phyloP scores from a whole-genome alignment of 2,888 invertebrate species.

The Calameuta filiformis region DNA sequence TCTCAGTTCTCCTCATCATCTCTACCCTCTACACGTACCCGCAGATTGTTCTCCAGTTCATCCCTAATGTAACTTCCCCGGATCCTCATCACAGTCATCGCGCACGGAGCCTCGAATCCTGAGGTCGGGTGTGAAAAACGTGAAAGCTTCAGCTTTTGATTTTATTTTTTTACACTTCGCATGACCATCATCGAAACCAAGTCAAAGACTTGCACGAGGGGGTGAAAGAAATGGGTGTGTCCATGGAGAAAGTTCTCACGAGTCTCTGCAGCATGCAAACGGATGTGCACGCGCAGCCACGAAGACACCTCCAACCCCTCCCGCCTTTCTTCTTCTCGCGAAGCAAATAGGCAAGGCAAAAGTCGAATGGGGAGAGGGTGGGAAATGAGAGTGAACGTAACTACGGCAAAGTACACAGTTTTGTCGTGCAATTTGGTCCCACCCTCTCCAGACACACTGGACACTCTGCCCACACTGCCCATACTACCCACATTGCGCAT shows the following conservation, averaged over 20 bases:
- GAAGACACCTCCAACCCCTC: background rate
- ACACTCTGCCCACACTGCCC: background rate
- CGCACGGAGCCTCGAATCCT: background rate
- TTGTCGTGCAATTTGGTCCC: constrained; percentile 1
- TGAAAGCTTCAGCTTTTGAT: background rate
- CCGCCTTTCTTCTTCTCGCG: background rate
- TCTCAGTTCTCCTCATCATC: background rate
- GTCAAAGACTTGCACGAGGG: background rate
- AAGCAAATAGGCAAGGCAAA: background rate
- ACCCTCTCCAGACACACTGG: background rate
- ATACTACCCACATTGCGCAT: background rate
- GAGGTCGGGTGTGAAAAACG: background rate
- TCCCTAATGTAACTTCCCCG: background rate
- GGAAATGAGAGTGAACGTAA: background rate
- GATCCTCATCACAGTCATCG: background rate
- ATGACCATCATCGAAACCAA: background rate
- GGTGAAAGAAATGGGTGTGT: background rate
- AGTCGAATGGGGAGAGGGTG: background rate
- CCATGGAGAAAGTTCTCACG: background rate
- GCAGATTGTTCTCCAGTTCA: background rate
- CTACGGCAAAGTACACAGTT: constrained; percentile 2
- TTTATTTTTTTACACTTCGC: background rate
- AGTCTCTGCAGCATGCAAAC: background rate
- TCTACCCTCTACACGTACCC: background rate
- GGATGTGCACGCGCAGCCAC: background rate